phyloP scores from a whole-genome alignment of 2,888 invertebrate species.

The Dugesia japonica region DNA sequence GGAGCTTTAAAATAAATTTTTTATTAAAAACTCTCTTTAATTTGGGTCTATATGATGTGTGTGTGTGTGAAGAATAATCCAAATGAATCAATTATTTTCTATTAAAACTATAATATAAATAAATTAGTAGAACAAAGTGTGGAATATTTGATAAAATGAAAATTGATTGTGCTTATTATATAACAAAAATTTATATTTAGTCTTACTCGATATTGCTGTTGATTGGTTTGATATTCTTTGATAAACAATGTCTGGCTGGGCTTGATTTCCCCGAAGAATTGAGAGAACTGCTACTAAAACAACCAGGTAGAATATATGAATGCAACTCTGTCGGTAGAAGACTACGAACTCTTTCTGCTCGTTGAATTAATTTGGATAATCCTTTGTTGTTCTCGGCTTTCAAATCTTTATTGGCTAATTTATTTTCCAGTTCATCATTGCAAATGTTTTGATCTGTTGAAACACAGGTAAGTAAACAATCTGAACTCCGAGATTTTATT shows the following conservation, averaged over 20 bases:
- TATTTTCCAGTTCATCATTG: not conserved
- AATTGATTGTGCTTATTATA: too few relatives aligned
- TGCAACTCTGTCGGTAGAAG: slow-evolving; percentile 31
- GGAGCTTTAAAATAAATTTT: too few relatives aligned
- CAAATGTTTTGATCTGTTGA: not conserved
- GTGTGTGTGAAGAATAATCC: too few relatives aligned
- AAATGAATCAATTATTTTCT: too few relatives aligned
- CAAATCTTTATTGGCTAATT: not conserved
- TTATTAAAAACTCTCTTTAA: too few relatives aligned
- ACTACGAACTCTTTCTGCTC: slow-evolving; percentile 30
- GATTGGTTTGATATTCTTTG: not conserved
- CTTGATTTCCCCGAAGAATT: slow-evolving; percentile 4
- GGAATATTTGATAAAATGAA: too few relatives aligned
- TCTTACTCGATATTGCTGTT: too few relatives aligned
- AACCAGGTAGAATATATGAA: slow-evolving; percentile 31
- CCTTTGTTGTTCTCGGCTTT: not conserved
- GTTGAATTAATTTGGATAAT: not conserved
- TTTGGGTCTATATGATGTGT: too few relatives aligned
- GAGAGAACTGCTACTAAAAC: slow-evolving; percentile 29
- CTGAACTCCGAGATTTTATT: not conserved
- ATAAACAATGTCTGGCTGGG: not conserved
- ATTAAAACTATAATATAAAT: too few relatives aligned
- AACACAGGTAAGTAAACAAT: not conserved
- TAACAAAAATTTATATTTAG: too few relatives aligned
- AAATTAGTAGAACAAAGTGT: too few relatives aligned